These are phyloP conservation scores for Lepidothrix coronata DNA, from an alignment of 2,113 vertebrate genomes.

Conservation along the genomic window DNA sequence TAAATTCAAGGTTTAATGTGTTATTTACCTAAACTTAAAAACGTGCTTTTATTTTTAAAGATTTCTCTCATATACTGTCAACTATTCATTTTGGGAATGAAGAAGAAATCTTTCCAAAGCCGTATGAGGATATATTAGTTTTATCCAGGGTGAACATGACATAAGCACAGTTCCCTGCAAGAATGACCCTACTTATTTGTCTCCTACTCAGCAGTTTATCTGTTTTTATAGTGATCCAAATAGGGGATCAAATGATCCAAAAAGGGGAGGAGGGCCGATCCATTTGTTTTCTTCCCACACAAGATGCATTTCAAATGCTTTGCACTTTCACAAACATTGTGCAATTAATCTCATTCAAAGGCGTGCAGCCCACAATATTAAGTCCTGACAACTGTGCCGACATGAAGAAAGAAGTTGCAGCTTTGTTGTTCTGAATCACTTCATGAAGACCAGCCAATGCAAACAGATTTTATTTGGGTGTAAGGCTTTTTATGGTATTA, in stretches of 20 bases:
- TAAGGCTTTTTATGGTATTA: not conserved
- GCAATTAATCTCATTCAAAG: constrained; percentile 2
- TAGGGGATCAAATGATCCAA: not conserved
- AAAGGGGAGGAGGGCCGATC: not conserved
- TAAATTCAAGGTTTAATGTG: not conserved
- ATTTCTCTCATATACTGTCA: not conserved
- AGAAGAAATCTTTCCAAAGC: constrained; percentile 1
- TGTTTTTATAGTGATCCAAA: not conserved
- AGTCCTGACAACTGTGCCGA: not conserved
- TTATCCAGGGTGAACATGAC: constrained; percentile 11
- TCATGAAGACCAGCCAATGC: constrained; percentile 40
- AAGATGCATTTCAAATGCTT: constrained; percentile 21
- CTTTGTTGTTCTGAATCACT: constrained; percentile 53
- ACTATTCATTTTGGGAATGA: not conserved
- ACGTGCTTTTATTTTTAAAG: not conserved
- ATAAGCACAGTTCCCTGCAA: not conserved
- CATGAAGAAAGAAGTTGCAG: constrained; percentile 38
- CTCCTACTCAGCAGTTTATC: constrained; percentile 29
- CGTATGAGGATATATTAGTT: not conserved
- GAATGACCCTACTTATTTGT: not conserved
- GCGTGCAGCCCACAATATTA: not conserved
- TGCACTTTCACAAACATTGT: not conserved
- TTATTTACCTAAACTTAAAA: constrained; percentile 38
- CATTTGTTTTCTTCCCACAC: constrained; percentile 20
- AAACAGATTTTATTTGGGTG: constrained; percentile 57